phyloP scores from a whole-genome alignment of 2,113 vertebrate genomes.

The Muntiacus reevesi region DNA sequence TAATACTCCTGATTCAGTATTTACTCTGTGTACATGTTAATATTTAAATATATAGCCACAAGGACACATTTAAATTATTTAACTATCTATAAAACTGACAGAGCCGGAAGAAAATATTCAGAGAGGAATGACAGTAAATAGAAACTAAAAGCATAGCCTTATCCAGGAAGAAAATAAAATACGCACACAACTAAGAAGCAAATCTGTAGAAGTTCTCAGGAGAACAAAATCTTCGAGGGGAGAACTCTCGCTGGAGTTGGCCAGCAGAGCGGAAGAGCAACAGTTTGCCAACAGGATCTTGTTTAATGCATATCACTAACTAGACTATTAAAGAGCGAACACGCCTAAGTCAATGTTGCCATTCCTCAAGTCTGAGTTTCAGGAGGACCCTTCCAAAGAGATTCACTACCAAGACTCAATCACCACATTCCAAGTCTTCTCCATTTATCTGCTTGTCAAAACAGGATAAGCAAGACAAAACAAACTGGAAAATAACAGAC shows the following conservation, averaged over 20 bases:
- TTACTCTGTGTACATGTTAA: conserved; percentile 28
- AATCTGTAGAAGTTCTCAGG: not conserved
- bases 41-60: conserved; percentile 44
- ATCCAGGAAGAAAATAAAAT: not conserved
- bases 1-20: conserved; percentile 19
- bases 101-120: conserved; percentile 6
- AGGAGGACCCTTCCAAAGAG: conserved; percentile 10
- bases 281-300: conserved; percentile 43
- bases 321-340: conserved; percentile 32
- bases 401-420: not conserved
- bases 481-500: not conserved
- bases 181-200: conserved; percentile 3
- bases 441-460: not conserved
- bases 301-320: conserved; percentile 43
- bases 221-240: conserved; percentile 28
- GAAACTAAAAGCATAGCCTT: conserved; percentile 22
- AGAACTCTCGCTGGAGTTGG: conserved; percentile 18
- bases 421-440: not conserved
- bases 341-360: conserved; percentile 23
- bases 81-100: conserved; percentile 38
- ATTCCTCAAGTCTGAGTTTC: conserved; percentile 16
- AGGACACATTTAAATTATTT: conserved; percentile 45
- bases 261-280: not conserved
- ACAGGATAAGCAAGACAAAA: not conserved
- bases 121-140: conserved; percentile 37